Base-by-base conservation (phyloP, 1,140 invertebrate species). In the Bombyx mandarina region DNA sequence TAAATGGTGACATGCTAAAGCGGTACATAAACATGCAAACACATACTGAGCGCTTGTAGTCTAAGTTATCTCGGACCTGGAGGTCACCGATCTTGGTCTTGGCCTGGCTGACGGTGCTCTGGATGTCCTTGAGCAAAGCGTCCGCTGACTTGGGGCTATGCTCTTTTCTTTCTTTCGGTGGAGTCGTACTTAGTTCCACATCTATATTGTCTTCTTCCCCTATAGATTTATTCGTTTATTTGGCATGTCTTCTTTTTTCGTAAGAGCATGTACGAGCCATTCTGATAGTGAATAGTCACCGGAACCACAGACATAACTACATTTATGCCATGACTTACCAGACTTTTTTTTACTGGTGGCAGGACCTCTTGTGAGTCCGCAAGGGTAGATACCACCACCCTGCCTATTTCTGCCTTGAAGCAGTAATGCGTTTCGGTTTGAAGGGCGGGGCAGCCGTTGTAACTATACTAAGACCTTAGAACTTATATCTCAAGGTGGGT, bases 11-110 rank as follows among this genome's bases (percentile, higher is more conserved):
- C 26, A 3, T 35, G 2, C 26, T 35, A 35, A 35, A 35, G 26
- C 26, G 26, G 26, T 35, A 35, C 26, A 35, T 35, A 35, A 35
- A 35, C 78, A 73, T 86, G 81, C 83, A 67, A 68, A 68, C 82
- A 85, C 82, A 85, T 79, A 85, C 75, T 71, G 74, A 69, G 68
- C 72, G 71, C 68, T 65, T 67, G 70, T 50, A 63, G 67, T 81
- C 67, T 76, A 79, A 65, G 65, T 35, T 35, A 35, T 35, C 26
- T 35, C 72, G 56, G 85, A 90, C 90, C 89, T 91, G 90, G 52
- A 91, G 86, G 77, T 90, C 90, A 48, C 89, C 90, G 57, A 91
- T 90, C 83, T 90, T 90, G 62, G 82, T 86, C 77, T 90, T 89
- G 52, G 90, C 90, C 59, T 89, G 89, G 71, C 88, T 84, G 8